Base-by-base conservation (phyloP, 1,140 invertebrate species). In the Drosophila kohkoa region DNA sequence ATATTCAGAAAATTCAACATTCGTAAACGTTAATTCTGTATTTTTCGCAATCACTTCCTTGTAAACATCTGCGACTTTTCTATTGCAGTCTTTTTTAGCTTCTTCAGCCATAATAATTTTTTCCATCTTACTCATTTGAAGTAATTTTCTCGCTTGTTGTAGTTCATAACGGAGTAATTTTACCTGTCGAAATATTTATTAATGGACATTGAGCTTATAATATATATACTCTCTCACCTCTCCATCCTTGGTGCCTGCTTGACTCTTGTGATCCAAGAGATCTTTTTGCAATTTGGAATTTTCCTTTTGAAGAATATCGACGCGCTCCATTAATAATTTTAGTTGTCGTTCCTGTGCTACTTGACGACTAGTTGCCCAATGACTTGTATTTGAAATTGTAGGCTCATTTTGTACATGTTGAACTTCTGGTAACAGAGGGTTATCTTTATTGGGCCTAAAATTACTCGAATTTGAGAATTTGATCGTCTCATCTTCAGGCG, bases 161-260 rank as follows among this genome's bases (percentile, higher is more conserved):
- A 92, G 46, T 45, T 92, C 88, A 64, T 90, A 82, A 3, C 91
- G 88, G 1, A 92, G 68, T n/a, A 92, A 28, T n/a, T 67, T 70
- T 1, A 79, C 74, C 88, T 91, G 16, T 15, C 16, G 38, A 63
- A 52, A 35, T 49, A 20, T n/a, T 5, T 32, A 51, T 32, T 63
- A 6, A 30, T 45, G 35, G 16, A 5, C 16, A 1, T 8, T 35
- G 0, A 11, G 1, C 3, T 25, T 32, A 16, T 13, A 38, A 11
- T 57, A 41, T 13, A 35, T 5, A 1, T 11, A 75, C 73, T 35
- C 20, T 25, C 20, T 25, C n/a, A 91, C 87, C 79, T 92, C 91
- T 11, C 91, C 91, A 43, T 79, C 71, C 25, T 87, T 92, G n/a
- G 60, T 62, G 20, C 69, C 60, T 4, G 77, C 77, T 49, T 69